These are phyloP conservation scores for Trimorus sp. DNA, from an alignment of 2,888 invertebrate genomes.

Conservation along the genomic window DNA sequence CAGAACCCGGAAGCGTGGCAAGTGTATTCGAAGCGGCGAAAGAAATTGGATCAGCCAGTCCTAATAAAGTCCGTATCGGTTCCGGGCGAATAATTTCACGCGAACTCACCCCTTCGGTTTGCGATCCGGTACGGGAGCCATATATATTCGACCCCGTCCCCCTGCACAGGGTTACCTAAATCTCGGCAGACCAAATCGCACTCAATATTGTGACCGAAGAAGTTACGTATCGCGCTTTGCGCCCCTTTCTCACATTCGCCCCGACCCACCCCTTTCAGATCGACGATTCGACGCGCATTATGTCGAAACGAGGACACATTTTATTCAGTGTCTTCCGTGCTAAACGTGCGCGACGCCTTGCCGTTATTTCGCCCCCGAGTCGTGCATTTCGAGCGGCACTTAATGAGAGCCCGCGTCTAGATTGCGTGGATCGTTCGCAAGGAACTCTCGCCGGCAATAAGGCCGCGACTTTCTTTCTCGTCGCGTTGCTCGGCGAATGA, in stretches of 20 bases:
- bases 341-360: conserved; percentile 46
- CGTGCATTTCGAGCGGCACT: conserved; percentile 34
- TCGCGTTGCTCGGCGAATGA: background rate
- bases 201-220: conserved; percentile 80
- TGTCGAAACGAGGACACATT: conserved; percentile 58
- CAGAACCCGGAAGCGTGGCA: conserved; percentile 29
- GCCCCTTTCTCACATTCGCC: conserved; percentile 65
- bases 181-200: conserved; percentile 76
- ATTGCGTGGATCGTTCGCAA: too few species aligned
- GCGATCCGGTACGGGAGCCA: conserved; percentile 68
- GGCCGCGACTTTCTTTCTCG: background rate
- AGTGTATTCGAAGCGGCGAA: conserved; percentile 36
- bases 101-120: conserved; percentile 71
- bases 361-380: conserved; percentile 45
- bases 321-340: conserved; percentile 54
- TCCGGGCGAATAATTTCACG: conserved; percentile 75
- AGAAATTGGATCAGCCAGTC: conserved; percentile 55
- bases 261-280: conserved; percentile 53
- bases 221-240: conserved; percentile 77
- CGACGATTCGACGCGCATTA: conserved; percentile 57
- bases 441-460: too few species aligned
- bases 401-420: conserved; percentile 26
- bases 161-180: conserved; percentile 74
- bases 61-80: conserved; percentile 75
- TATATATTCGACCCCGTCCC: conserved; percentile 70